Percentiles rank a stretch among this genome's conserved stretches.
Evolutionary conservation across 2,113 vertebrate species (phyloP).

Genomic region (Brevimyrus niger): DNA sequence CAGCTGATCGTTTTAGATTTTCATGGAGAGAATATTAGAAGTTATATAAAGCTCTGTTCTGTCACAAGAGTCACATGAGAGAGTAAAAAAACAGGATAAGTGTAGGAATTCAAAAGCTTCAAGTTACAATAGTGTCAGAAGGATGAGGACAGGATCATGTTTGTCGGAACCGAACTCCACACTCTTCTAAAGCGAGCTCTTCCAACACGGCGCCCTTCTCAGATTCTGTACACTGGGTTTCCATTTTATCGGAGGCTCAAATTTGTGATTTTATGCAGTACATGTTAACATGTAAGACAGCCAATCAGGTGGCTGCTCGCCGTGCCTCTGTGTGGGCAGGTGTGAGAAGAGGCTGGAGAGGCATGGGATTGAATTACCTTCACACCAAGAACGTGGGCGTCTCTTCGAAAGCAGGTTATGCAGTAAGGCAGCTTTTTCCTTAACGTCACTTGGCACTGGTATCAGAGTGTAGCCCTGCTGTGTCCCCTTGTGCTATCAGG

Average conservation of each 20-base stretch:
- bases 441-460: not conserved
- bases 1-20: not conserved
- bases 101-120: not conserved
- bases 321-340: conserved; percentile 17
- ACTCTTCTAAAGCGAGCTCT: not conserved
- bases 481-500: not conserved
- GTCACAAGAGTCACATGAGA: not conserved
- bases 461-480: not conserved
- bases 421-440: not conserved
- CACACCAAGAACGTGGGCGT: not conserved
- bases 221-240: not conserved
- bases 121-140: not conserved
- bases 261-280: not conserved
- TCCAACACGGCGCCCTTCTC: not conserved
- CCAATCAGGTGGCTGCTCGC: not conserved
- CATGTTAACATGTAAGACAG: not conserved
- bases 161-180: not conserved
- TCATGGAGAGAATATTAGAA: not conserved
- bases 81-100: not conserved
- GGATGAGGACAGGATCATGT: not conserved
- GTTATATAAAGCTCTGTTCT: conserved; percentile 8
- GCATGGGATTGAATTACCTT: conserved; percentile 1
- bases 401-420: not conserved
- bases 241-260: not conserved
- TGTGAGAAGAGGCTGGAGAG: not conserved